These are phyloP conservation scores for Bolinopsis microptera DNA, from an alignment of 37 sponge, comb jelly and placozoan genomes.

Conservation along the genomic window DNA sequence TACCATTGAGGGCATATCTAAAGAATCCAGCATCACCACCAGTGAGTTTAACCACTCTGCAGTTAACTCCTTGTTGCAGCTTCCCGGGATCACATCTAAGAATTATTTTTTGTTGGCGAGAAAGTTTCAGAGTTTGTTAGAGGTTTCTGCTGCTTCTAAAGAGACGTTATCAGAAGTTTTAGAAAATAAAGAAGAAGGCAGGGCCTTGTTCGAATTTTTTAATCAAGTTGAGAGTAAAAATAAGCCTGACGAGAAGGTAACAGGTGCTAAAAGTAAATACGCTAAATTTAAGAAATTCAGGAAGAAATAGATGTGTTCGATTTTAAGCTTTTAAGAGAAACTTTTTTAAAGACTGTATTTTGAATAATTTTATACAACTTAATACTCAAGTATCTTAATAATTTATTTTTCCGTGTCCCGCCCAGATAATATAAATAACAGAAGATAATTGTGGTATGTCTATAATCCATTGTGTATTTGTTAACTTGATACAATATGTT, in stretches of 20 bases:
- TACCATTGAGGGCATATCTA: slow-evolving; percentile 67
- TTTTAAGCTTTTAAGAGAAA: not conserved
- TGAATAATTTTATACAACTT: too few relatives aligned
- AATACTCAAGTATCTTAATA: too few relatives aligned
- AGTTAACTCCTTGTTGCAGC: slow-evolving; percentile 81
- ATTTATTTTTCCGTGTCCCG: too few relatives aligned
- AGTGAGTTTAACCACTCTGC: slow-evolving; percentile 25
- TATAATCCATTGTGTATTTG: too few relatives aligned
- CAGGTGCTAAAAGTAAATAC: slow-evolving; percentile 21
- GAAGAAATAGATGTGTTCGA: not conserved
- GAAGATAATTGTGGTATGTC: too few relatives aligned
- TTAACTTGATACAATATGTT: too few relatives aligned
- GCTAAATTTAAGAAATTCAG: slow-evolving; percentile 42
- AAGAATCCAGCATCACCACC: slow-evolving; percentile 22
- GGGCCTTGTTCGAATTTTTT: slow-evolving; percentile 16
- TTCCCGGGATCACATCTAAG: slow-evolving; percentile 86
- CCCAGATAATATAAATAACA: too few relatives aligned
- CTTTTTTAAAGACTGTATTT: not conserved
- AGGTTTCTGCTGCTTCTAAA: not conserved
- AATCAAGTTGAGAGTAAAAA: not conserved
- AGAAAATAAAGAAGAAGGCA: slow-evolving; percentile 5
- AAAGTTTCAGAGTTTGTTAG: not conserved
- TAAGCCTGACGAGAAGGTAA: not conserved
- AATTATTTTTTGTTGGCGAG: slow-evolving; percentile 71
- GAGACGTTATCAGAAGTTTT: not conserved